Percentiles rank a stretch among this genome's conserved stretches.
phyloP scores from a whole-genome alignment of 1,140 invertebrate species.

The Tribolium castaneum region DNA sequence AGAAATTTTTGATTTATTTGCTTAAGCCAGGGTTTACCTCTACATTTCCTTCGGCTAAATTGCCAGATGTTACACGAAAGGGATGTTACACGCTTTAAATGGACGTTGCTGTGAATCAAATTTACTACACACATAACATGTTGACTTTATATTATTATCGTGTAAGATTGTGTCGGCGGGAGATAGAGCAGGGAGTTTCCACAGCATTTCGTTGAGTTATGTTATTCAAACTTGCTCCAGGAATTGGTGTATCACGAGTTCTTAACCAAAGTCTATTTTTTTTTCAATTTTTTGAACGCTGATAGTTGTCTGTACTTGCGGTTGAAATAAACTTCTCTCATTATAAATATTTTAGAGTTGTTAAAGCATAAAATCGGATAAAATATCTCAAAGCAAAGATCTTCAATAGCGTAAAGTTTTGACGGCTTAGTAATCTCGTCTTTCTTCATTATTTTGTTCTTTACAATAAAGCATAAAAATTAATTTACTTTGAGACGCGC shows the following conservation, averaged over 20 bases:
- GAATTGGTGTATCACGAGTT: neutral
- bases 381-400: no score
- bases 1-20: slow-evolving; percentile 20
- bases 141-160: neutral
- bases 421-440: no score
- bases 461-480: no score
- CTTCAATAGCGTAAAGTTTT: no score
- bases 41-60: slow-evolving; percentile 4
- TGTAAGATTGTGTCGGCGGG: neutral
- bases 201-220: neutral
- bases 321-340: no score
- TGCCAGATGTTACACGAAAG: neutral
- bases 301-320: no score
- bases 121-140: neutral
- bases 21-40: neutral
- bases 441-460: no score
- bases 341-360: no score
- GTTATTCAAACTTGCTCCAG: neutral
- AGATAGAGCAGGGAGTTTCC: neutral
- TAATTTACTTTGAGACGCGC: no score
- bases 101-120: slow-evolving; percentile 1
- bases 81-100: neutral
- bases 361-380: no score
- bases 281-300: no score
- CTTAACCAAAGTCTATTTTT: no score